Base-by-base conservation (phyloP, 1,140 invertebrate genomes). In the Heterodera carotae region DNA sequence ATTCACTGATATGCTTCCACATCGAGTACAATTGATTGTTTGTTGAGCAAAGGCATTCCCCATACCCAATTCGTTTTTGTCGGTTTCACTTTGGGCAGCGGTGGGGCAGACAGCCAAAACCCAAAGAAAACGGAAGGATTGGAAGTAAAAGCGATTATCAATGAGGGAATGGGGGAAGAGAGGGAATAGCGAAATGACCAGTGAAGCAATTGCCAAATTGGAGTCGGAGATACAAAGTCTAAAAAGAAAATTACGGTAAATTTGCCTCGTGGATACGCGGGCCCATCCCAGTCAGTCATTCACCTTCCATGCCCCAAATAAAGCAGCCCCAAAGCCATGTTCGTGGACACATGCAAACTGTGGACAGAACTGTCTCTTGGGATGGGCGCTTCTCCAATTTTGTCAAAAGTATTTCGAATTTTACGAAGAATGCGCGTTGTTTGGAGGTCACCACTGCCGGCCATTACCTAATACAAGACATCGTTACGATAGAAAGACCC, bases 271-370 rank as follows among this genome's bases (percentile, higher is more conserved):
- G 34, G 8, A 22, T 25, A 27, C 68, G 10, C 68, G 6, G 8
- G 7, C 43, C n/a, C 33, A 22, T 18, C 8, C 10, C 5, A 6
- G 27, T 39, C 31, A 22, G 12, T 75, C 18, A 34, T 69, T 22
- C 76, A 84, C 59, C 82, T 82, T 68, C 80, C 82, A 62, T 84
- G 64, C 4, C 82, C 82, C 34, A 83, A 69, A 64, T 80, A 80
- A 3, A 83, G 36, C n/a, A 83, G 27, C 29, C 82, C 82, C 60
- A 83, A 53, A 10, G 79, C 72, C 83, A 80, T 84, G 59, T 83
- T 83, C 18, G 74, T 34, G 25, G 43, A 29, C 27, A 78, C 70
- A 43, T 83, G 83, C 27, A 74, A n/a, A 43, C 69, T 78, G 69
- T 84, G 75, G 18, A 82, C 27, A n/a, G 43, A 48, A 27, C 43